Evolutionary conservation across 2,113 vertebrate species (phyloP).

Genomic region (Condylura cristata): DNA sequence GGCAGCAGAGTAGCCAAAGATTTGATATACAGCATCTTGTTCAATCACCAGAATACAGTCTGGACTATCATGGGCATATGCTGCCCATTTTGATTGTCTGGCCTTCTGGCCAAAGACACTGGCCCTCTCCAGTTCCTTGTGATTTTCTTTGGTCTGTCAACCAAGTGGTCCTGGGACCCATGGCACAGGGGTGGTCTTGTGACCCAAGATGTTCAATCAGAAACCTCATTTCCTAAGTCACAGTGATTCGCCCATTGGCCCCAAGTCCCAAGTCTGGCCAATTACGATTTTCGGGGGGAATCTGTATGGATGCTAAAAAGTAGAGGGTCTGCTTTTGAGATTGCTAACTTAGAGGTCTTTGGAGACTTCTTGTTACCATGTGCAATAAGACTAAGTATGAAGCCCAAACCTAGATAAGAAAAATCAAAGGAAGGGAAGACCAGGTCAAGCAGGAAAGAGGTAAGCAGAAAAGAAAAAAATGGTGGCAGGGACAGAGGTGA

Average conservation of each 20-base stretch:
- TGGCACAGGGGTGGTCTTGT: background rate
- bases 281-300: background rate
- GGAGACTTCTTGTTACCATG: background rate
- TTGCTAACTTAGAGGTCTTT: background rate
- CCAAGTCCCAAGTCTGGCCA: too few species aligned
- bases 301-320: background rate
- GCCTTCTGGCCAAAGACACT: background rate
- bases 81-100: conserved; percentile 24
- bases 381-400: background rate
- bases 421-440: background rate
- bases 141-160: background rate
- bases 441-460: background rate
- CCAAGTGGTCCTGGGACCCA: background rate
- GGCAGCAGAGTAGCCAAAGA: conserved; percentile 32
- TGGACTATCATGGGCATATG: conserved; percentile 38
- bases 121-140: background rate
- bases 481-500: background rate
- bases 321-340: background rate
- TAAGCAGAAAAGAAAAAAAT: background rate
- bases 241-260: background rate
- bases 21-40: conserved; percentile 25
- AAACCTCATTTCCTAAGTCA: background rate
- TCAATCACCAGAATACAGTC: conserved; percentile 53
- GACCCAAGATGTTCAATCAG: background rate
- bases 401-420: background rate